A percentile compares a stretch with the other conserved stretches of the same genome.
phyloP scores from a whole-genome alignment of 2,888 invertebrate species.

The Cosmia pyralina region DNA sequence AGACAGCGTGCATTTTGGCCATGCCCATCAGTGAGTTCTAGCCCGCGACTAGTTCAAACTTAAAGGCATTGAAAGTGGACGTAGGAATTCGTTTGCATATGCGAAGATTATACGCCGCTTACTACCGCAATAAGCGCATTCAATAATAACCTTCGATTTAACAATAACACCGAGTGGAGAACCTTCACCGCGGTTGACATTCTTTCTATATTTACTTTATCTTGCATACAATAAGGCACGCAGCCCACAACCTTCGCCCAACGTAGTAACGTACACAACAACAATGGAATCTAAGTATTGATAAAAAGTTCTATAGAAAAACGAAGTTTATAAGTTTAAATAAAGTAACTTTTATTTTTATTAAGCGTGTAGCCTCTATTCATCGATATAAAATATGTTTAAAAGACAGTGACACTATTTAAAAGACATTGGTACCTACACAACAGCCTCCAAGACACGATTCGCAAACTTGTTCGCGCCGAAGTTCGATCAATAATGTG shows the following conservation, averaged over 20 bases:
- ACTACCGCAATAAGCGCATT: slow-evolving; percentile 30
- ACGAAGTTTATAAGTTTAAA: neutral
- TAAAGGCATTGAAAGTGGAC: neutral
- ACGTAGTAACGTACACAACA: slow-evolving; percentile 5
- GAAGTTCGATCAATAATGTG: no score
- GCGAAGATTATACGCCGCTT: slow-evolving; percentile 15
- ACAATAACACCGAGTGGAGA: slow-evolving; percentile 56
- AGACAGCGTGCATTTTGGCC: no score
- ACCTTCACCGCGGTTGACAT: slow-evolving; percentile 57
- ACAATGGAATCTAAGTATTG: slow-evolving; percentile 33
- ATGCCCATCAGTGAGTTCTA: no score
- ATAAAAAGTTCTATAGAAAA: slow-evolving; percentile 33
- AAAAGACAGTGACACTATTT: neutral
- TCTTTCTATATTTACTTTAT: slow-evolving; percentile 53
- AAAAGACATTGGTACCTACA: neutral
- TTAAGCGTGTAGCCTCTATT: neutral
- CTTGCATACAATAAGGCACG: slow-evolving; percentile 33
- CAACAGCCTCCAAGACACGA: neutral
- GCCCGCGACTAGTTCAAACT: no score
- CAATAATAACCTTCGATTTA: slow-evolving; percentile 56
- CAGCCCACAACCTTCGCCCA: slow-evolving; percentile 49
- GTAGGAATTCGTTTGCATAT: neutral
- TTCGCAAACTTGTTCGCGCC: no score
- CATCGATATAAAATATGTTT: neutral
- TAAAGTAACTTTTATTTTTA: neutral